Percentiles rank a stretch among this genome's conserved stretches.
Conservation (phyloP, 2,113 vertebrate species). For the Corvus hawaiiensis region DNA sequence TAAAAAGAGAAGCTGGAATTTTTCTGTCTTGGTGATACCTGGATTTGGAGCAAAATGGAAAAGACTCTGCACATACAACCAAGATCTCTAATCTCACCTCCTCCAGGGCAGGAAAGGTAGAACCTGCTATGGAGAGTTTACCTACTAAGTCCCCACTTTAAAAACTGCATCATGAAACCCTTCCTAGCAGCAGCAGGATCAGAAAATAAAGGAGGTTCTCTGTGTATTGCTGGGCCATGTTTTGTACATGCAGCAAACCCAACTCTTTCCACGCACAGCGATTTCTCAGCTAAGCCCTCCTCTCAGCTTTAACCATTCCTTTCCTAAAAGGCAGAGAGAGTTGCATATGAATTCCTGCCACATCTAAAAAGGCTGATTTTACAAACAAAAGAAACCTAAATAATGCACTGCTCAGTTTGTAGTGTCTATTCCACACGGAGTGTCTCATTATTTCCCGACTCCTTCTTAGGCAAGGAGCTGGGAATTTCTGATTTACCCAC, state of each 20-base stretch:
- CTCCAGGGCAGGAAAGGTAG: neutral
- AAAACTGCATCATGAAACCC: neutral
- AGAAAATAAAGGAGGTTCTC: neutral
- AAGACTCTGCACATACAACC: neutral
- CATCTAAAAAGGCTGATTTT: neutral
- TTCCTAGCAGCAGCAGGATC: neutral
- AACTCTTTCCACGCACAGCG: rapidly evolving
- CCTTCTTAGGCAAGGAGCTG: neutral
- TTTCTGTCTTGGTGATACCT: neutral
- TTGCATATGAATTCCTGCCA: neutral
- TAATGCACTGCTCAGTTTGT: neutral
- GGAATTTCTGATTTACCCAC: neutral
- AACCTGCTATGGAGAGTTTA: neutral
- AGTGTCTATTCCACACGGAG: neutral
- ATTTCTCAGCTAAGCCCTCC: neutral
- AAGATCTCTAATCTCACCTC: neutral
- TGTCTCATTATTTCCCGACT: neutral
- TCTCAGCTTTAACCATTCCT: neutral
- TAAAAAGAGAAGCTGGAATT: neutral
- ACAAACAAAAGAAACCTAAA: neutral
- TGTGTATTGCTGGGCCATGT: neutral
- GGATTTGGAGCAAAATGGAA: neutral
- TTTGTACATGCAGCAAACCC: neutral
- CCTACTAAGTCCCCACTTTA: rapidly evolving
- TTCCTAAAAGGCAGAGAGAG: neutral